A percentile compares a stretch with the other conserved stretches of the same genome.
Conservation (phyloP, 92 coral and sea anemone species). For the Palythoa heliodiscus region DNA sequence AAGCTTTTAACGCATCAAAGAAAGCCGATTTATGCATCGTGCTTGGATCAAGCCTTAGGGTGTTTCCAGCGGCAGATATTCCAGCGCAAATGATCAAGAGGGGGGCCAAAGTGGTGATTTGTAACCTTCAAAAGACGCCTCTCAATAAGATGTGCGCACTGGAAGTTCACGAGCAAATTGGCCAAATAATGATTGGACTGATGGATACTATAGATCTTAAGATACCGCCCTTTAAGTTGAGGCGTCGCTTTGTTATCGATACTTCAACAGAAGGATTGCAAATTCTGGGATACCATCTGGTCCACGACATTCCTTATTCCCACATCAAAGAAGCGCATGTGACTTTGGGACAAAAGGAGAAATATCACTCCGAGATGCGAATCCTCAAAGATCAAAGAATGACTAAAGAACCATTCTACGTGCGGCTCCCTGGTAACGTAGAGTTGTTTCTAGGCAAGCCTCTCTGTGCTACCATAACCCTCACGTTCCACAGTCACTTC, state of each 20-base stretch:
- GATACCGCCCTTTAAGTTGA: conserved; percentile 59
- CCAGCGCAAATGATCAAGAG: conserved; percentile 56
- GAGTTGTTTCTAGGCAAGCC: conserved; percentile 47
- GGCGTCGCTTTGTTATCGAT: conserved; percentile 72
- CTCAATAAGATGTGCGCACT: conserved; percentile 53
- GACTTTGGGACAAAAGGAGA: conserved; percentile 47
- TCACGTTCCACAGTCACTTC: conserved; percentile 72
- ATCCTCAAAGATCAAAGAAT: conserved; percentile 52
- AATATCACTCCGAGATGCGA: conserved; percentile 38
- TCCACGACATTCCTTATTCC: conserved; percentile 70
- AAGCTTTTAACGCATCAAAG: conserved; percentile 47
- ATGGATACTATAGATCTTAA: conserved; percentile 55
- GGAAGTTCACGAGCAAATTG: conserved; percentile 61
- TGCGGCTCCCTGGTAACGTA: conserved; percentile 46
- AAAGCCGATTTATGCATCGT: conserved; percentile 58
- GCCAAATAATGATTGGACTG: conserved; percentile 52
- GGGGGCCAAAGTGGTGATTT: conserved; percentile 60
- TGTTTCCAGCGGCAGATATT: conserved; percentile 64
- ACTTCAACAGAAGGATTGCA: conserved; percentile 50
- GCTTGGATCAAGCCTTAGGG: conserved; percentile 69
- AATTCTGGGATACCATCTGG: conserved; percentile 71
- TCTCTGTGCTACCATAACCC: conserved; percentile 44
- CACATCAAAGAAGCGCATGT: conserved; percentile 62
- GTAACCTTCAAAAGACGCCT: conserved; percentile 69
- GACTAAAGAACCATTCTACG: conserved; percentile 65